phyloP scores from a whole-genome alignment of 92 coral and sea anemone genomes.

The Actinernus sp. region DNA sequence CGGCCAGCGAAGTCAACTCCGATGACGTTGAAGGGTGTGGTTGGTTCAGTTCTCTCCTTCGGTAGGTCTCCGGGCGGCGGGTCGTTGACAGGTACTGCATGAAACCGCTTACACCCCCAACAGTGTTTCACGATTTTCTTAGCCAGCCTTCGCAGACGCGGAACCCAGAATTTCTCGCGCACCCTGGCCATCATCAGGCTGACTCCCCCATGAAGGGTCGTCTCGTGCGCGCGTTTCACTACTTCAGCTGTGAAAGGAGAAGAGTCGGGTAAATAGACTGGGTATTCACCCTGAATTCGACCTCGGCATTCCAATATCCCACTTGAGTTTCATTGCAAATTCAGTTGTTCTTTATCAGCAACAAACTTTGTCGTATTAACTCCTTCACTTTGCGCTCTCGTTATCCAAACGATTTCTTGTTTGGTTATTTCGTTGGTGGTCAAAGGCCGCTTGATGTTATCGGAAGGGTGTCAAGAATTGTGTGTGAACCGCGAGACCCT shows the following conservation, averaged over 20 bases:
- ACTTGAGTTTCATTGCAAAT: conserved; percentile 38
- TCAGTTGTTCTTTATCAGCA: conserved; percentile 53
- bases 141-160: conserved; percentile 50
- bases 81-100: conserved; percentile 35
- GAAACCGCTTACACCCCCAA: conserved; percentile 62
- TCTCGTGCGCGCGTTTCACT: conserved; percentile 50
- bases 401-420: conserved; percentile 35
- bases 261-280: conserved; percentile 51
- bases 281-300: conserved; percentile 58
- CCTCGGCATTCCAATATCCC: conserved; percentile 67
- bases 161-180: conserved; percentile 67
- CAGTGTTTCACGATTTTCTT: conserved; percentile 49
- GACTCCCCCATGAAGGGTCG: conserved; percentile 70
- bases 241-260: conserved; percentile 33
- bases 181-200: conserved; percentile 56
- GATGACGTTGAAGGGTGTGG: conserved; percentile 36
- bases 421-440: conserved; percentile 33
- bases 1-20: conserved; percentile 75
- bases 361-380: conserved; percentile 10
- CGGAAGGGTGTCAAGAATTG: conserved; percentile 53
- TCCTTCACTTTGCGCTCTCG: conserved; percentile 40
- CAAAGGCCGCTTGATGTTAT: conserved; percentile 34
- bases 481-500: conserved; percentile 71
- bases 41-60: conserved; percentile 42
- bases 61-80: conserved; percentile 55